Evolutionary conservation across 2,888 invertebrate species (phyloP).

Genomic region (Chymomyza amoena): DNA sequence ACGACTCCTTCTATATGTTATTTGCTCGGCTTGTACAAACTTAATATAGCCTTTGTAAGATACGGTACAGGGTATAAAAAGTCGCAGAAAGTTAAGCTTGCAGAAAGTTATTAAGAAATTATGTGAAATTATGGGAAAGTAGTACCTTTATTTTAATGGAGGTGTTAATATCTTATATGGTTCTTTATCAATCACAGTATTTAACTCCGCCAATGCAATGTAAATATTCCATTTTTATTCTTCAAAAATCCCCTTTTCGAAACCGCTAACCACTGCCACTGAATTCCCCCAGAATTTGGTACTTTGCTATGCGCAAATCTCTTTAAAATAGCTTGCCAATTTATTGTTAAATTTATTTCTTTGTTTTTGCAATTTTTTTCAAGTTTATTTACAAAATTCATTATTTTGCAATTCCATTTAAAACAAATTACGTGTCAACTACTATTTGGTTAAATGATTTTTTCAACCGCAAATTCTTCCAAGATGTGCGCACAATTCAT

Average conservation of each 20-base stretch:
- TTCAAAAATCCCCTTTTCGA: neutral
- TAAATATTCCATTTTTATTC: neutral
- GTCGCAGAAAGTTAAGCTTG: no score
- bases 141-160: no score
- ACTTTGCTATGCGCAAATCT: neutral
- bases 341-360: neutral
- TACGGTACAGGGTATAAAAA: no score
- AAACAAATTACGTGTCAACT: slow-evolving; percentile 40
- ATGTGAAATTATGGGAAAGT: no score
- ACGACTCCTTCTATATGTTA: no score
- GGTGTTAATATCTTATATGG: no score
- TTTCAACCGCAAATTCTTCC: slow-evolving; percentile 20
- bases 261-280: neutral
- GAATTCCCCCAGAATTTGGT: neutral
- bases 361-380: slow-evolving; percentile 1
- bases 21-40: no score
- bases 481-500: slow-evolving; percentile 40
- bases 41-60: no score
- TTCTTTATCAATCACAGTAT: no score
- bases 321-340: slow-evolving; percentile 4
- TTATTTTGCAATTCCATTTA: slow-evolving; percentile 34
- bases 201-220: neutral
- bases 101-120: no score
- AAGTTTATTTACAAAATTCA: slow-evolving; percentile 10
- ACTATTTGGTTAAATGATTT: slow-evolving; percentile 31